A percentile compares a stretch with the other conserved stretches of the same genome.
These are phyloP conservation scores for Montifringilla adamsi DNA, from an alignment of 2,113 vertebrate genomes.

Conservation along the genomic window DNA sequence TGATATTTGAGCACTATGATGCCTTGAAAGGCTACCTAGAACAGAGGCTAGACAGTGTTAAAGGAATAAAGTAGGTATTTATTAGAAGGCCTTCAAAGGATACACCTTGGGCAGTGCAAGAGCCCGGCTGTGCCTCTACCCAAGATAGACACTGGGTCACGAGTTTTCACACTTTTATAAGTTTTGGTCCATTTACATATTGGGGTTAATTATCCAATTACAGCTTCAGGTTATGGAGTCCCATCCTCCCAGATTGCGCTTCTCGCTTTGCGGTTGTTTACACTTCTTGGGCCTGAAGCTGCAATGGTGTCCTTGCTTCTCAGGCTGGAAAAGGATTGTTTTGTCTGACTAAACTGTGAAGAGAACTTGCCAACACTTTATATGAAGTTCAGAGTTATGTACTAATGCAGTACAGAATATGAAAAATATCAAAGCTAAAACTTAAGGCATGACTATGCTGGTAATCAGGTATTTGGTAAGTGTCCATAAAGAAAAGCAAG, in stretches of 20 bases:
- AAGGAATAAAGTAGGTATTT: background rate
- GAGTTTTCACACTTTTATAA: background rate
- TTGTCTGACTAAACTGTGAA: too few species aligned
- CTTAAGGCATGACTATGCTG: background rate
- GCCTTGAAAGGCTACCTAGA: background rate
- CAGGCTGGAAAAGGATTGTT: background rate
- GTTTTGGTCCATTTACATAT: background rate
- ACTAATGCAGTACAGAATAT: background rate
- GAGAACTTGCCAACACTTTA: background rate
- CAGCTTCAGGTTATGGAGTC: background rate
- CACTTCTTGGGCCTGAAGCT: background rate
- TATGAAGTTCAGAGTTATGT: too few species aligned
- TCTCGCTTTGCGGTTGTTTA: rapidly evolving
- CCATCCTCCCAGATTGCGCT: background rate
- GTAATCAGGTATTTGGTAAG: background rate
- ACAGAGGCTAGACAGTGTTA: background rate
- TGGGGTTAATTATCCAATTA: background rate
- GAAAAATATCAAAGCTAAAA: background rate
- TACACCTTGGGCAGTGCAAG: background rate
- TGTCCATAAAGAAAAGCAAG: background rate
- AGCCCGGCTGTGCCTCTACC: rapidly evolving
- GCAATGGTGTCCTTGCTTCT: background rate
- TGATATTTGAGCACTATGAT: background rate
- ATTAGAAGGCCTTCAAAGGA: background rate
- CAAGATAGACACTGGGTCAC: background rate